Conservation (phyloP, 2,888 invertebrate species). For the Dynastes maya region DNA sequence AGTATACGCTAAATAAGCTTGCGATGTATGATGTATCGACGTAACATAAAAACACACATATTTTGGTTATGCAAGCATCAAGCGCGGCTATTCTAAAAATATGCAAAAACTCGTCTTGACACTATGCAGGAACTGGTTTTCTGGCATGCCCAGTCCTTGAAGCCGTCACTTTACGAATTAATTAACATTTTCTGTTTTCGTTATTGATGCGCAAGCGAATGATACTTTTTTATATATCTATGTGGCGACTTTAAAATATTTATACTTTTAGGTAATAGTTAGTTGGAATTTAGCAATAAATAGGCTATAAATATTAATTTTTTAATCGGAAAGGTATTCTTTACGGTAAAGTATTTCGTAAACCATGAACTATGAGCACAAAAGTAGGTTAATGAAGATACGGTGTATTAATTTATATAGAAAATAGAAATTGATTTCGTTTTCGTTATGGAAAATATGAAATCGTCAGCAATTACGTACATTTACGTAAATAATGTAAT, state of each 20-base stretch:
- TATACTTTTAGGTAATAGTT: not conserved
- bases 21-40: slow-evolving; percentile 18
- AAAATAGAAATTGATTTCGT: slow-evolving; percentile 22
- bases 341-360: not conserved
- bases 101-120: slow-evolving; percentile 37
- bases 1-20: not conserved
- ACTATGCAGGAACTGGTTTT: slow-evolving; percentile 44
- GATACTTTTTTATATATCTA: not conserved
- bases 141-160: slow-evolving; percentile 38
- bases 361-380: not conserved
- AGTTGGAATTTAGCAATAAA: not conserved
- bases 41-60: slow-evolving; percentile 21
- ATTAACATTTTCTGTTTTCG: slow-evolving; percentile 38
- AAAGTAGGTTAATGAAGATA: slow-evolving; percentile 18
- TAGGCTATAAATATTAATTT: not conserved
- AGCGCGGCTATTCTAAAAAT: slow-evolving; percentile 39
- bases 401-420: slow-evolving; percentile 1
- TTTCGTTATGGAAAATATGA: slow-evolving; percentile 13
- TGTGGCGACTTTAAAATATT: not conserved
- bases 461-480: not conserved
- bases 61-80: slow-evolving; percentile 39
- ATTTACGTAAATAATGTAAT: too few relatives aligned
- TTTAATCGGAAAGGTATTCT: not conserved
- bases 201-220: slow-evolving; percentile 17
- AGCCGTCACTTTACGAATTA: slow-evolving; percentile 20